These are phyloP conservation scores for Pectinophora gossypiella DNA, from an alignment of 1,140 invertebrate genomes.

Conservation along the genomic window DNA sequence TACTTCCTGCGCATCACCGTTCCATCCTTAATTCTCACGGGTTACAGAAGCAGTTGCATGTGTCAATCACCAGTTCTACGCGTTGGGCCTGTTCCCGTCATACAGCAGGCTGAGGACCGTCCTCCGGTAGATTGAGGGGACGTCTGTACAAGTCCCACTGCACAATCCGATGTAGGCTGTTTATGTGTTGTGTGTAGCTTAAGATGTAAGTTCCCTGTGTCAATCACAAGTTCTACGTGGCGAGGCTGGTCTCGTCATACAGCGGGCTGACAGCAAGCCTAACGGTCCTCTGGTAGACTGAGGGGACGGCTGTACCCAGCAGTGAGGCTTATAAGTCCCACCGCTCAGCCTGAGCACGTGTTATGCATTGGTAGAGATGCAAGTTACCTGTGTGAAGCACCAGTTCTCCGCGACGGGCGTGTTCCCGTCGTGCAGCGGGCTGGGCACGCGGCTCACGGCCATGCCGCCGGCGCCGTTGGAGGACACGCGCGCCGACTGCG, in stretches of 20 bases:
- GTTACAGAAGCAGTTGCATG: too few species aligned
- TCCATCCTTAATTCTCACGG: too few species aligned
- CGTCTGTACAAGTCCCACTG: too few species aligned
- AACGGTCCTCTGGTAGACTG: conserved; percentile 91
- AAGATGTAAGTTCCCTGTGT: too few species aligned
- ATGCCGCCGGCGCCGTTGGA: conserved; percentile 90
- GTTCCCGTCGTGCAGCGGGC: conserved; percentile 92
- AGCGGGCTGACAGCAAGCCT: conserved; percentile 93
- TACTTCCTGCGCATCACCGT: too few species aligned
- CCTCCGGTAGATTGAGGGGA: too few species aligned
- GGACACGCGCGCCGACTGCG: conserved; percentile 78
- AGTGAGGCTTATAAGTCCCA: not conserved
- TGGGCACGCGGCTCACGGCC: conserved; percentile 93
- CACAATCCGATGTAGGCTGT: too few species aligned
- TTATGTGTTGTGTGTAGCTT: too few species aligned
- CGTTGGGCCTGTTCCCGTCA: conserved; percentile 94
- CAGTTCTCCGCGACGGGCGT: conserved; percentile 96
- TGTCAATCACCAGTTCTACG: too few species aligned
- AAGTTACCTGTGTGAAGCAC: conserved; percentile 94
- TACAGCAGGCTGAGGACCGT: conserved; percentile 92
- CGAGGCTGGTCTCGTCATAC: conserved; percentile 93
- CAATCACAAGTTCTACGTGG: conserved; percentile 95
- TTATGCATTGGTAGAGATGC: too few species aligned
- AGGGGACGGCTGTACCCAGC: conserved; percentile 76
- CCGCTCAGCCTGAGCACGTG: too few species aligned